These are phyloP conservation scores for Osedax fenrisi DNA, from an alignment of 2,888 invertebrate genomes.

Conservation along the genomic window DNA sequence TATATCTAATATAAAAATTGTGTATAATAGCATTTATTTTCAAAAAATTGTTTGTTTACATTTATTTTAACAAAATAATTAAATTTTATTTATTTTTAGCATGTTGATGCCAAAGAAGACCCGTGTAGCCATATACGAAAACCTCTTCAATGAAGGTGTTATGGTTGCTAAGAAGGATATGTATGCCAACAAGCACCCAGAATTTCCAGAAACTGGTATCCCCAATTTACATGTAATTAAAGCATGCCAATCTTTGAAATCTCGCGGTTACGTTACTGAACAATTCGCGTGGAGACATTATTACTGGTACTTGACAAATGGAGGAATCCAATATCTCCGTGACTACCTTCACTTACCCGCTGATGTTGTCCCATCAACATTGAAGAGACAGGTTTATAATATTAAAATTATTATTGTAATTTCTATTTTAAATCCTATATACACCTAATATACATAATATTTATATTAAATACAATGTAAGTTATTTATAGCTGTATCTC, in stretches of 20 bases:
- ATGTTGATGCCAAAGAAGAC: conserved; percentile 99
- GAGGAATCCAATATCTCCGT: conserved; percentile 89
- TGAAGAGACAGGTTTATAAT: conserved; percentile 59
- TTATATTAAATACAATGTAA: too few species aligned
- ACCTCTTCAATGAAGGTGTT: conserved; percentile 95
- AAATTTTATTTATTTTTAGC: conserved; percentile 53
- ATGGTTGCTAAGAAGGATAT: conserved; percentile 98
- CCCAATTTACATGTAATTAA: conserved; percentile 97
- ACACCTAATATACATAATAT: too few species aligned
- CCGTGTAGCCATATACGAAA: conserved; percentile 87
- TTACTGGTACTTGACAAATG: conserved; percentile 97
- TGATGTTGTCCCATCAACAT: conserved; percentile 92
- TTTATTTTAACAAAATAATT: background rate
- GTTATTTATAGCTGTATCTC: too few species aligned
- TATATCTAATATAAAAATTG: background rate
- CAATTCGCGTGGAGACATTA: conserved; percentile 99
- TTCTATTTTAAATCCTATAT: too few species aligned
- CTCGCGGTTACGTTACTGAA: conserved; percentile 91
- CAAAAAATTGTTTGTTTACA: background rate
- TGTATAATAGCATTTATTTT: background rate
- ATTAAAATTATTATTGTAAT: too few species aligned
- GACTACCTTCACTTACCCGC: conserved; percentile 83
- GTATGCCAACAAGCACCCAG: conserved; percentile 91
- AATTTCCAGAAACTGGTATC: conserved; percentile 66
- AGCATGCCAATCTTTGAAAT: conserved; percentile 75